A percentile compares a stretch with the other conserved stretches of the same genome.
Conservation (phyloP, 1,140 invertebrate genomes). For the Drosophila busckii region DNA sequence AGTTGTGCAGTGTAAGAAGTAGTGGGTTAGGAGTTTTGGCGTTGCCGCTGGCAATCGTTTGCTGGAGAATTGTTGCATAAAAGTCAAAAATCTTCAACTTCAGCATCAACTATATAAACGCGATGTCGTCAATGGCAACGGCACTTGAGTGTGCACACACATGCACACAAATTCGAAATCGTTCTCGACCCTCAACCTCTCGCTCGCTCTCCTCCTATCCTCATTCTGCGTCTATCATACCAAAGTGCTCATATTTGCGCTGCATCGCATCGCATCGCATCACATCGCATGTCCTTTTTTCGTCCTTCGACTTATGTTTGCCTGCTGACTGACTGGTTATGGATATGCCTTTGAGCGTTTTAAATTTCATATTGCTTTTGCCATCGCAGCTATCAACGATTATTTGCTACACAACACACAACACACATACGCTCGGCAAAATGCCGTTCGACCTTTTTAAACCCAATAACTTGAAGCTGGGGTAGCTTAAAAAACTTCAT, state of each 20-base stretch:
- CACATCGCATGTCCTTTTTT: constrained; percentile 67
- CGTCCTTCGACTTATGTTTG: constrained; percentile 69
- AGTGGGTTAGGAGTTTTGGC: no score
- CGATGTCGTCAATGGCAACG: constrained; percentile 65
- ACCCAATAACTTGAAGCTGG: constrained; percentile 20
- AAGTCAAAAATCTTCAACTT: constrained; percentile 76
- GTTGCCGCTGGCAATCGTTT: constrained; percentile 31
- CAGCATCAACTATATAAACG: constrained; percentile 65
- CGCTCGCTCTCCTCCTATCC: constrained; percentile 24
- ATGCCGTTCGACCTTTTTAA: constrained; percentile 20
- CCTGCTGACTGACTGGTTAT: constrained; percentile 56
- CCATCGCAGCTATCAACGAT: constrained; percentile 29
- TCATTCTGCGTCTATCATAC: constrained; percentile 62
- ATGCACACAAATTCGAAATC: constrained; percentile 39
- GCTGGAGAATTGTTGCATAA: constrained; percentile 72
- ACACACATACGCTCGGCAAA: constrained; percentile 14
- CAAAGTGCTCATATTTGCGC: constrained; percentile 70
- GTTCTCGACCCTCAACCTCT: not conserved
- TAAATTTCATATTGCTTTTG: constrained; percentile 76
- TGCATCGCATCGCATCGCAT: constrained; percentile 20
- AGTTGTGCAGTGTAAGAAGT: no score
- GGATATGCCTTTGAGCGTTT: constrained; percentile 76
- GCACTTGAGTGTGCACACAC: constrained; percentile 49
- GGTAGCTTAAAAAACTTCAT: constrained; percentile 25
- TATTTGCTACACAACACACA: constrained; percentile 49